phyloP scores from a whole-genome alignment of 2,113 vertebrate genomes.

The Periophthalmodon schlosseri region DNA sequence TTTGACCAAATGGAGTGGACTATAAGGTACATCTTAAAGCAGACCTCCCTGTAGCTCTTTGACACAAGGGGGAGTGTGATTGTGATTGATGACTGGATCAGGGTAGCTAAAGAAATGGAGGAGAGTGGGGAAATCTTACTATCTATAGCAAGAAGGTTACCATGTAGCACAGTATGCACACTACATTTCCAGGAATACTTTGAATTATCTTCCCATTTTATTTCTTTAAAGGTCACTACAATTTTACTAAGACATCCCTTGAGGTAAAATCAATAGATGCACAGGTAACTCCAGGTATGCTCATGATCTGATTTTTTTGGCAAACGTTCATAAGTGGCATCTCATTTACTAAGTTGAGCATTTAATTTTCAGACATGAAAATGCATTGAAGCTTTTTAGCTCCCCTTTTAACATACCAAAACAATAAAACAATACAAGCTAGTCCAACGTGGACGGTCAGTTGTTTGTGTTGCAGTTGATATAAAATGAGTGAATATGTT shows the following conservation, averaged over 20 bases:
- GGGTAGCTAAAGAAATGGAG: constrained; percentile 8
- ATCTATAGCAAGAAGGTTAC: constrained; percentile 1
- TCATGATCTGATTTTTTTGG: too few species aligned
- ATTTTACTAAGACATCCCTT: background rate
- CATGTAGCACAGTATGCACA: background rate
- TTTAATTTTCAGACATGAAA: too few species aligned
- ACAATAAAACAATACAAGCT: too few species aligned
- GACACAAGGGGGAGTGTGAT: background rate
- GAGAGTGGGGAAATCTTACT: constrained; percentile 17
- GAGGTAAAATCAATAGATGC: background rate
- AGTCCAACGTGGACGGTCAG: too few species aligned
- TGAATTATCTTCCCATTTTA: background rate
- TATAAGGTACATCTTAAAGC: constrained; percentile 18
- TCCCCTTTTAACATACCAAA: too few species aligned
- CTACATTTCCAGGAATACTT: too few species aligned
- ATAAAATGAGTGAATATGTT: too few species aligned
- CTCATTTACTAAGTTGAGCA: too few species aligned
- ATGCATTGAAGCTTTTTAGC: too few species aligned
- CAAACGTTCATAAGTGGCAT: too few species aligned
- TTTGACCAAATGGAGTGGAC: constrained; percentile 21
- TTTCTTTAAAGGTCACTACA: background rate
- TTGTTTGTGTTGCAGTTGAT: too few species aligned
- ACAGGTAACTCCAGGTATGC: too few species aligned
- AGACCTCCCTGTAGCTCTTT: constrained; percentile 8
- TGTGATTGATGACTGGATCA: constrained; percentile 28